Percentiles rank a stretch among this genome's conserved stretches.
phyloP scores from a whole-genome alignment of 2,888 invertebrate species.

The Hirtodrosophila histrioides region DNA sequence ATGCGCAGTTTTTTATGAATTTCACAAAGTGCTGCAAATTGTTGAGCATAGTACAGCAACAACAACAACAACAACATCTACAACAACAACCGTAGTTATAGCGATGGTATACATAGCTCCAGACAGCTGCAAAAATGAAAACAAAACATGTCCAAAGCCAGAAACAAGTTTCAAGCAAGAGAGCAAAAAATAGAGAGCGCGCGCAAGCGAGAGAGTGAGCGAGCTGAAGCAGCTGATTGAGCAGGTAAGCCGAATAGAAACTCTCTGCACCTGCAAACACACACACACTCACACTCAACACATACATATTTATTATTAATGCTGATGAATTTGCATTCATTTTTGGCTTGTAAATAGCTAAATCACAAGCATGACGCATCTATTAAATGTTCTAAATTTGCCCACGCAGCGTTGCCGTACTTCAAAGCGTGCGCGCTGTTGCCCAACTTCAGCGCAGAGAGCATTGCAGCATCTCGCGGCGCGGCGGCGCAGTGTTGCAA shows the following conservation, averaged over 20 bases:
- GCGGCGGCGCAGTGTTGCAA: slow-evolving; percentile 41
- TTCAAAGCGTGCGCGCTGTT: slow-evolving; percentile 20
- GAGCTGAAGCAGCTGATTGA: slow-evolving; percentile 67
- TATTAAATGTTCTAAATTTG: slow-evolving; percentile 51
- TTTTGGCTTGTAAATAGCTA: slow-evolving; percentile 39
- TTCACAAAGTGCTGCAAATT: slow-evolving; percentile 64
- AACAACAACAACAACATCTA: slow-evolving; percentile 28
- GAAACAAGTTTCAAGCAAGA: slow-evolving; percentile 60
- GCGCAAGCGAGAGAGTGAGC: slow-evolving; percentile 2
- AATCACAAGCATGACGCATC: slow-evolving; percentile 31
- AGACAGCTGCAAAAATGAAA: slow-evolving; percentile 75
- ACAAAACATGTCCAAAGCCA: slow-evolving; percentile 69
- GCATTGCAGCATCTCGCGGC: slow-evolving; percentile 38
- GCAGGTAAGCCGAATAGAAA: slow-evolving; percentile 47
- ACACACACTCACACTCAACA: slow-evolving; percentile 17
- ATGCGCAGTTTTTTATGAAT: slow-evolving; percentile 67
- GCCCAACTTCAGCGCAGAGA: slow-evolving; percentile 23
- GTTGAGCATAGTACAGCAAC: slow-evolving; percentile 30
- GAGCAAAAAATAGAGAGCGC: slow-evolving; percentile 21
- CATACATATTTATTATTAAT: slow-evolving; percentile 1
- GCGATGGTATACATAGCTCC: slow-evolving; percentile 34
- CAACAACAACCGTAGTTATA: slow-evolving; percentile 34
- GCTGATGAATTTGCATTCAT: slow-evolving; percentile 50
- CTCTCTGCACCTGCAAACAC: slow-evolving; percentile 57
- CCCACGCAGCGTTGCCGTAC: slow-evolving; percentile 31